These are phyloP conservation scores for Oncorhynchus tshawytscha DNA, from an alignment of 2,113 vertebrate species.

Conservation along the genomic window DNA sequence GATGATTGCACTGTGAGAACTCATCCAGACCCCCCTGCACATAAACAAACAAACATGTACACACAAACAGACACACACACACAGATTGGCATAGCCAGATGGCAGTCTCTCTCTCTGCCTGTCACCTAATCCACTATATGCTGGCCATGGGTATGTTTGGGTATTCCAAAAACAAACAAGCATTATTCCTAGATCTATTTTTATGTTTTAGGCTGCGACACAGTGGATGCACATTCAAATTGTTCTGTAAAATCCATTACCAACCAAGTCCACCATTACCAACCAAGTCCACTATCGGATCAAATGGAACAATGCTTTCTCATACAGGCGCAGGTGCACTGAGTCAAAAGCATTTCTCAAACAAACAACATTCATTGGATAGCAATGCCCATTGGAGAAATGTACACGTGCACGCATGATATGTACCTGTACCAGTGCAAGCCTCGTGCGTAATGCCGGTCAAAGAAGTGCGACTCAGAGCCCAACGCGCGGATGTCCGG, in stretches of 20 bases:
- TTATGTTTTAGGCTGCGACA: neutral
- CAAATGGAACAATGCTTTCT: too few species aligned
- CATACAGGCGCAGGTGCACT: neutral
- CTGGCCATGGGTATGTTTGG: constrained; percentile 43
- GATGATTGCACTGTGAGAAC: constrained; percentile 67
- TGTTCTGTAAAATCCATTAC: too few species aligned
- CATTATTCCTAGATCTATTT: neutral
- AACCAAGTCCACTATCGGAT: too few species aligned
- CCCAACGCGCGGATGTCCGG: constrained; percentile 78
- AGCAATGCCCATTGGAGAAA: neutral
- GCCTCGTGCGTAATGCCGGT: constrained; percentile 77
- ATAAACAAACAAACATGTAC: neutral
- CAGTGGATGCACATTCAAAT: too few species aligned
- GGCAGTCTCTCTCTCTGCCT: constrained; percentile 52
- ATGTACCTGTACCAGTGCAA: constrained; percentile 80
- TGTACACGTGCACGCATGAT: neutral
- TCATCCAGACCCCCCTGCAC: constrained; percentile 43
- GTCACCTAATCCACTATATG: constrained; percentile 50
- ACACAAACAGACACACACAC: constrained; percentile 4
- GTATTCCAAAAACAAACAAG: constrained; percentile 37
- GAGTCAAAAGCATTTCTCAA: too few species aligned
- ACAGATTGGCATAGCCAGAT: constrained; percentile 64
- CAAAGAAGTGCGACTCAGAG: constrained; percentile 79
- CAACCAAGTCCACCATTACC: too few species aligned
- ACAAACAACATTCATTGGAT: too few species aligned